phyloP scores from a whole-genome alignment of 2,113 vertebrate genomes.

The Steatornis caripensis region DNA sequence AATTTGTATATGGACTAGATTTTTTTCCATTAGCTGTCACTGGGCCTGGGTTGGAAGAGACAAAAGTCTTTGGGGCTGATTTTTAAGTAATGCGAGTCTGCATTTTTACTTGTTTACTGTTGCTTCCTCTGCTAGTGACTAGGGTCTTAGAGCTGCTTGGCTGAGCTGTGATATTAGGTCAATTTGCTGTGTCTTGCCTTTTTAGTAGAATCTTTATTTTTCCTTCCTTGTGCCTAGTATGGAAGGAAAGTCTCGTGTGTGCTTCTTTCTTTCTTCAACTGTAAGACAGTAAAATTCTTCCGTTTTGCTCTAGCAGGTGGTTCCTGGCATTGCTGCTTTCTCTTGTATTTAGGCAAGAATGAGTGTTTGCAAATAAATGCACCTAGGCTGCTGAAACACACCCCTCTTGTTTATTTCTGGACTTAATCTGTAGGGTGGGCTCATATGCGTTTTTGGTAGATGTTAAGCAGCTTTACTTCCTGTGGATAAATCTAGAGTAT shows the following conservation, averaged over 20 bases:
- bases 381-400: background rate
- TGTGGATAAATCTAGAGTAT: background rate
- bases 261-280: background rate
- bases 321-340: background rate
- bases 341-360: background rate
- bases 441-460: background rate
- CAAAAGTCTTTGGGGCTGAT: background rate
- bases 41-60: background rate
- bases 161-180: background rate
- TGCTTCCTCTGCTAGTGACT: background rate
- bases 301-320: background rate
- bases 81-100: background rate
- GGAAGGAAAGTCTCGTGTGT: background rate
- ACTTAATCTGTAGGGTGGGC: background rate
- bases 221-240: background rate
- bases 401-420: background rate
- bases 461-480: background rate
- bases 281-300: background rate
- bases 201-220: background rate
- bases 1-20: background rate
- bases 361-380: background rate
- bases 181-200: background rate
- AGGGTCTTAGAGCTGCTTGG: background rate
- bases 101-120: background rate
- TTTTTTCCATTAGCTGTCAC: background rate